A percentile compares a stretch with the other conserved stretches of the same genome.
Evolutionary conservation across 2,888 invertebrate species (phyloP).

Genomic region (Liposcelis brunnea): DNA sequence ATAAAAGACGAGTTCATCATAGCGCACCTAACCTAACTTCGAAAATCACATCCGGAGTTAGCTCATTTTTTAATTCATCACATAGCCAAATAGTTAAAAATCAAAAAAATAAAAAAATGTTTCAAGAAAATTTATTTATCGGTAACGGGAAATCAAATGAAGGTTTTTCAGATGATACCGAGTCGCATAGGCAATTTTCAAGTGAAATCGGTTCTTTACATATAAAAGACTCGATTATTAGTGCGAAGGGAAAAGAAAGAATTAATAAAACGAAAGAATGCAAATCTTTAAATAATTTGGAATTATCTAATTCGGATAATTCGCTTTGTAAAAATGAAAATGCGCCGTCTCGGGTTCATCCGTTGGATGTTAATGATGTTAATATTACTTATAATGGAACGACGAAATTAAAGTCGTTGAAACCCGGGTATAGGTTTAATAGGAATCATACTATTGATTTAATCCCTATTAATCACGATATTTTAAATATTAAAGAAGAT

Average conservation of each 20-base stretch:
- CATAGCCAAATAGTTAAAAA: slow-evolving; percentile 12
- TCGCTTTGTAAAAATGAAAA: background rate
- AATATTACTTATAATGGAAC: slow-evolving; percentile 66
- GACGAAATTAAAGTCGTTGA: slow-evolving; percentile 58
- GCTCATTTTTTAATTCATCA: slow-evolving; percentile 2
- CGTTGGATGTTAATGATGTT: slow-evolving; percentile 56
- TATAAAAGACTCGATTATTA: slow-evolving; percentile 12
- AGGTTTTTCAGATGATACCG: background rate
- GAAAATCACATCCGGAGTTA: slow-evolving; percentile 13
- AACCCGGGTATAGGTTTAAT: slow-evolving; percentile 26
- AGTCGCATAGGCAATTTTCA: background rate
- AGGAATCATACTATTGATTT: slow-evolving; percentile 5
- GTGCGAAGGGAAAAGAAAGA: background rate
- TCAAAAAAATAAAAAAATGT: slow-evolving; percentile 12
- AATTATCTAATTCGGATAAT: too few species aligned
- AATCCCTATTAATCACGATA: background rate
- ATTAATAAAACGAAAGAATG: slow-evolving; percentile 9
- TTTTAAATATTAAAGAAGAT: slow-evolving; percentile 3
- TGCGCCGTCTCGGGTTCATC: slow-evolving; percentile 32
- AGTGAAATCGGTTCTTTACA: slow-evolving; percentile 16
- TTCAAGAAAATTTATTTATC: slow-evolving; percentile 4
- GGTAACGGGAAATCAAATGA: slow-evolving; percentile 11
- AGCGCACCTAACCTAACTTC: slow-evolving; percentile 14
- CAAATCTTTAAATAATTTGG: slow-evolving; percentile 9
- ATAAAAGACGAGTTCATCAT: background rate